Percentiles rank a stretch among this genome's conserved stretches.
Conservation (phyloP, 2,113 vertebrate genomes). For the Mus spicilegus region DNA sequence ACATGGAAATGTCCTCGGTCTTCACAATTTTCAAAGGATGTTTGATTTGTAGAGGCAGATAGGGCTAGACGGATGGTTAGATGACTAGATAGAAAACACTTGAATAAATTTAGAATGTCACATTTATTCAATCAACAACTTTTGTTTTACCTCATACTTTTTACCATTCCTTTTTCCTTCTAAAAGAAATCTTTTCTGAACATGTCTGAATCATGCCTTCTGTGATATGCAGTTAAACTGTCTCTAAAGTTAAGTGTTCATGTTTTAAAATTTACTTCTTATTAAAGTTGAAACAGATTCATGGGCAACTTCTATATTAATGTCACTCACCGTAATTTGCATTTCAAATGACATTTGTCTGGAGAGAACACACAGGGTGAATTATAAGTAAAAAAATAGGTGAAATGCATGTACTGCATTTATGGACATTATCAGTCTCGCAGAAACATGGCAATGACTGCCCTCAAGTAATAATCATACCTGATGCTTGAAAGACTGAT, state of each 20-base stretch:
- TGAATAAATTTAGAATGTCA: not conserved
- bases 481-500: not conserved
- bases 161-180: not conserved
- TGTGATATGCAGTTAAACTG: not conserved
- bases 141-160: not conserved
- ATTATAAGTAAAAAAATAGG: not conserved
- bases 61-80: not conserved
- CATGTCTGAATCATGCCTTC: not conserved
- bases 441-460: not conserved
- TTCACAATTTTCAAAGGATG: not conserved
- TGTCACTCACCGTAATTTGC: not conserved
- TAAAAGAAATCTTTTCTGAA: not conserved
- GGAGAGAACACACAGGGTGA: not conserved
- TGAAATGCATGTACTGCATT: not conserved
- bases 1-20: not conserved
- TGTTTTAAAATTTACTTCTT: constrained; percentile 22
- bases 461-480: not conserved
- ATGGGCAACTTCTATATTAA: not conserved
- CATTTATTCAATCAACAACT: not conserved
- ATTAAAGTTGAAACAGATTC: constrained; percentile 42
- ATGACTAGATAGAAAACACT: not conserved
- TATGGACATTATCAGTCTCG: not conserved
- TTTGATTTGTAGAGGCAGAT: not conserved
- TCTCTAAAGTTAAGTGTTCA: constrained; percentile 15
- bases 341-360: not conserved